Percentiles rank a stretch among this genome's conserved stretches.
phyloP scores from a whole-genome alignment of 2,888 invertebrate species.

The Altica lythri region DNA sequence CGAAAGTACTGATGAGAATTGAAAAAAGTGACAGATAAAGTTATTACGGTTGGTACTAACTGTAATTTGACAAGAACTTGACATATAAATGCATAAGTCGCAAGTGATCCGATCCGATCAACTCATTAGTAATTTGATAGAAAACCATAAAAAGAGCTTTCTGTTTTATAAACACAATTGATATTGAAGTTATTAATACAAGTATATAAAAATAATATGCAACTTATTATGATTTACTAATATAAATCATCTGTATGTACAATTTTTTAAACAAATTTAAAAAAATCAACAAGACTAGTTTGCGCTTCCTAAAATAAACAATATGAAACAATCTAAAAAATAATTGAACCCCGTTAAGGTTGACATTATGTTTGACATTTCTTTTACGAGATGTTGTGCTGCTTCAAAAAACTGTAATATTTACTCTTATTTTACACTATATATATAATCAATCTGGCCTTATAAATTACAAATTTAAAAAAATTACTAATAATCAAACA shows the following conservation, averaged over 20 bases:
- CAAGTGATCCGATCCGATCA: no score
- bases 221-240: no score
- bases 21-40: no score
- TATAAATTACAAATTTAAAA: slow-evolving; percentile 50
- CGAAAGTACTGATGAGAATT: no score
- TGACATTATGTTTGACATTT: slow-evolving; percentile 37
- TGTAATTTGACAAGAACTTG: no score
- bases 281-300: slow-evolving; percentile 1
- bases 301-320: neutral
- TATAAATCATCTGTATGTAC: neutral
- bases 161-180: no score
- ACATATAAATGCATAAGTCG: no score
- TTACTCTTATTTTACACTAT: slow-evolving; percentile 54
- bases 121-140: no score
- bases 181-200: no score
- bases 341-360: slow-evolving; percentile 27
- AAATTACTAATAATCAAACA: slow-evolving; percentile 40
- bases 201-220: no score
- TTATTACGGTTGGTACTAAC: no score
- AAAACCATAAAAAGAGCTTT: no score
- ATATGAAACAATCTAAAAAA: neutral
- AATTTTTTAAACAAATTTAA: neutral
- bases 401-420: slow-evolving; percentile 35
- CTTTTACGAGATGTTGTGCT: slow-evolving; percentile 35
- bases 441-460: slow-evolving; percentile 51